Evolutionary conservation across 2,113 vertebrate genomes (phyloP), one percentile per base, ranked within the genome.

Genomic region (Plecturocebus donacophilus): DNA sequence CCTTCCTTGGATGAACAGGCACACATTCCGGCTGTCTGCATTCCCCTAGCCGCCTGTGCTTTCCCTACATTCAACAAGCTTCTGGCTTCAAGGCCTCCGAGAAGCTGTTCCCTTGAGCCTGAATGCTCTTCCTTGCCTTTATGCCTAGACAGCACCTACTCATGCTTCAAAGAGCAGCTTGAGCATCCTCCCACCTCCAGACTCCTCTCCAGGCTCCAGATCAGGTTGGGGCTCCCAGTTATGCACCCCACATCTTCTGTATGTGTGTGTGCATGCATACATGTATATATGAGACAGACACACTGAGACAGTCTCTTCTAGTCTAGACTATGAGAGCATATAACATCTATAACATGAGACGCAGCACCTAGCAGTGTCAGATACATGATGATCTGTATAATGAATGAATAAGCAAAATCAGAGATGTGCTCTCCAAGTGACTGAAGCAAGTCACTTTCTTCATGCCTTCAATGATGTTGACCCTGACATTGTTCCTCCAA

Each of bases 101-200:
- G 0, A 0, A 11, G 38, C 87, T 49, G 52, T 20, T 40, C 56
- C 68, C 21, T 52, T 2, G 8, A 38, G 23, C 49, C n/a, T 56
- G 8, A 42, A 30, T 21, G 61, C 19, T 38, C 32, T 40, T 56
- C 11, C 4, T 2, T 9, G 3, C 32, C 75, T 20, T 21, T 25
- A 30, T 0, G 9, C 35, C 49, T 35, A 12, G 70, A 73, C 27
- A 73, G 47, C 0, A 1, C 35, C 25, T 19, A 66, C 3, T 58
- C 19, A 21, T 0, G n/a, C 64, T 40, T 52, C 35, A 20, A 73
- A 30, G 6, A 40, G 2, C 17, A 11, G 45, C 40, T 56, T 17
- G 13, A 7, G 49, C 4, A 14, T 14, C 21, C n/a, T 14, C 2
- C 3, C 27, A 64, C 77, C 20, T 6, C 71, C 0, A 6, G n/a